Evolutionary conservation across 1,140 invertebrate genomes (phyloP).

Genomic region (Ylistrum balloti): DNA sequence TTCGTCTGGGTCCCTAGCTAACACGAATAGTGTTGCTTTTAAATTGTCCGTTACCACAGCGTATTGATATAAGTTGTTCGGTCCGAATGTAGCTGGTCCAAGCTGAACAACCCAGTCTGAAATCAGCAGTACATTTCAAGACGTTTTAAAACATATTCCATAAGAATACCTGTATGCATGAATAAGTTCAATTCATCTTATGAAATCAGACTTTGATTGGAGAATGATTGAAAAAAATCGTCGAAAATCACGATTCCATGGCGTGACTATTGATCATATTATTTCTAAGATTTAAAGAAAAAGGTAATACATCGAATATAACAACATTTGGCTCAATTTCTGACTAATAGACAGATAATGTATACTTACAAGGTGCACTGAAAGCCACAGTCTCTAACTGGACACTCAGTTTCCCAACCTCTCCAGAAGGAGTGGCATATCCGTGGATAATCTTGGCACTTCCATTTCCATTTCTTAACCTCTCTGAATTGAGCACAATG

Average conservation of each 20-base stretch:
- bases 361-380: conserved; percentile 69
- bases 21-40: conserved; percentile 67
- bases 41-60: conserved; percentile 69
- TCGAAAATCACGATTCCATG: too few relatives aligned
- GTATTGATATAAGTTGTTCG: conserved; percentile 66
- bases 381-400: conserved; percentile 66
- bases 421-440: conserved; percentile 59
- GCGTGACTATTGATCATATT: too few relatives aligned
- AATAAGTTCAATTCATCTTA: background rate
- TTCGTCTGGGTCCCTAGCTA: conserved; percentile 64
- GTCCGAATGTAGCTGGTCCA: conserved; percentile 65
- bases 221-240: too few relatives aligned
- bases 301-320: too few relatives aligned
- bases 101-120: conserved; percentile 72
- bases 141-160: too few relatives aligned
- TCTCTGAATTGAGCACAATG: conserved; percentile 68
- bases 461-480: conserved; percentile 59
- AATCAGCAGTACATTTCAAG: too few relatives aligned
- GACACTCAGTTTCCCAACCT: conserved; percentile 64
- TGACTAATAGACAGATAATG: too few relatives aligned
- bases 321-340: too few relatives aligned
- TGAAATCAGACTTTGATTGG: too few relatives aligned
- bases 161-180: background rate
- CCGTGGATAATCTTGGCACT: conserved; percentile 66
- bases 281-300: too few relatives aligned